Evolutionary conservation across 2,797 vertebrate species (phyloP), one percentile per base, ranked within the genome.

Genomic region (Rachycentron canadum): DNA sequence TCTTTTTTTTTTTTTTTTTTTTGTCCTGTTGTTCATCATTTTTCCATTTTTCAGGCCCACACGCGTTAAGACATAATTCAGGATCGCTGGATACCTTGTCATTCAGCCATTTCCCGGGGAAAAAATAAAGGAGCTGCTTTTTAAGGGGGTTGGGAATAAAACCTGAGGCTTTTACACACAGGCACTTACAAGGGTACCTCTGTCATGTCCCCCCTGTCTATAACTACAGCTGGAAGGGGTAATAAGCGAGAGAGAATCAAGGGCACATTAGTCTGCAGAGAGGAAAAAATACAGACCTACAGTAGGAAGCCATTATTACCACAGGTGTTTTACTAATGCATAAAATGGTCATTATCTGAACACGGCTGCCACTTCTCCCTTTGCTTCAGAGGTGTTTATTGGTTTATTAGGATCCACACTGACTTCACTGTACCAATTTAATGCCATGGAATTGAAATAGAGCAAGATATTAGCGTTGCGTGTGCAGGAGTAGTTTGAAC

Each of bases 1-100:
- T 83, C 71, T 78, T 32, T 32, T 32, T 32, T 32, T 83, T 83
- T 73, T 78, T 32, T 32, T 32, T 32, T 32, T 83, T 73, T 78
- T 68, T 50, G 65, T 76, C 60, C 81, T 7, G 87, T 81, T 92
- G 88, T 93, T 93, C 90, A 93, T 94, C 90, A 93, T 92, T 90
- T 92, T 91, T 89, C 88, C 80, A 92, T 93, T 92, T 92, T 91
- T 93, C 88, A 89, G 80, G 65, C 86, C 78, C 28, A 41, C 53
- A 7, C 36, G 8, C 69, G 19, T 58, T 34, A 5, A 32, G 72
- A 69, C 59, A 79, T 93, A 90, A 89, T 57, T 93, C 90, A 89
- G 76, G 47, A 77, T 63, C 13, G 73, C 50, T 23, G 17, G 85
- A 83, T 78, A 84, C 84, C 85, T 88, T 86, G 91, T 90, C 90